Base-by-base conservation (phyloP, 2,113 vertebrate species). In the Rhizomys pruinosus region DNA sequence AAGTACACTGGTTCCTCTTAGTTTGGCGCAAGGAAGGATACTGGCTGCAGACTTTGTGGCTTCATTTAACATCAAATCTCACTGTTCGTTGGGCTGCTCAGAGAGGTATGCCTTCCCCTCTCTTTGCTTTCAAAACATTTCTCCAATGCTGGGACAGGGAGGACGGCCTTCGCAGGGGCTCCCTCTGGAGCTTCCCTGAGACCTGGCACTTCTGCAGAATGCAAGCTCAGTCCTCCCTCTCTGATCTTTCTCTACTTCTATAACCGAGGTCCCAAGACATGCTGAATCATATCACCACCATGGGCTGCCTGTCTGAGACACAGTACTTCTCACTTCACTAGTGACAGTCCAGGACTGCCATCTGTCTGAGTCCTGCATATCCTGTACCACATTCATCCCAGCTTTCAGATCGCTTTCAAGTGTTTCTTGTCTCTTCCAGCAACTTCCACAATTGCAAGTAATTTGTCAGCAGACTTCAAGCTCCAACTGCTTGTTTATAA, bases 401-500 rank as follows among this genome's bases (percentile, higher is more conserved):
- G 34, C 37, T 76, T 0, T 93, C n/a, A 17, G 6, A 39, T 61
- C 37, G 37, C 79, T 63, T 72, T 64, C 12, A 76, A 47, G 29
- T n/a, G 3, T 23, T 94, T 92, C 71, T 59, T 52, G 37, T 37
- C 52, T 89, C 74, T 85, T 87, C 37, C 13, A 59, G 72, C 92
- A 76, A 63, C 44, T 25, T 95, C 72, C 69, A 64, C 63, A 90
- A 52, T 81, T 90, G 92, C 57, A 66, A 71, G 27, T 34, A 32
- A 73, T 92, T 92, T 88, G 72, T 87, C 79, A 87, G 55, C 77
- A 87, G 6, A 72, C 66, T 78, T 90, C 77, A 69, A 0, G 17
- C 55, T 93, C 4, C 1, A 3, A 78, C 69, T 80, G 57, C 69
- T 95, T 91, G 86, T 92, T 90, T 94, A 55, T 79, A 87, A 81